These are phyloP conservation scores for Lerema accius DNA, from an alignment of 1,140 invertebrate genomes.

Conservation along the genomic window DNA sequence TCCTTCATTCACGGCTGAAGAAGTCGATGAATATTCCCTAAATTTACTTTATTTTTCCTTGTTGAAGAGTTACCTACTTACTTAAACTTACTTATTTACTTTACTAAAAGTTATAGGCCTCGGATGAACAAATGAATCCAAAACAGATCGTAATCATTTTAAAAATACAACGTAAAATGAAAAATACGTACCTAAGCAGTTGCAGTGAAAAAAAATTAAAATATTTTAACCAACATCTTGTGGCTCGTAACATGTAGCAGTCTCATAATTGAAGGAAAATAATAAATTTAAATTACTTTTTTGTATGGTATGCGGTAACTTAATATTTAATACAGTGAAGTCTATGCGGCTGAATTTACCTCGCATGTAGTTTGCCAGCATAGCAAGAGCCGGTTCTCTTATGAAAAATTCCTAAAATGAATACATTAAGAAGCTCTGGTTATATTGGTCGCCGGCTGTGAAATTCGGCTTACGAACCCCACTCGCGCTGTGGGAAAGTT, in stretches of 20 bases:
- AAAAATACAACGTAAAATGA: no score
- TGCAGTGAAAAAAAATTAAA: no score
- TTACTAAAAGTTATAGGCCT: no score
- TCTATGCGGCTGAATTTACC: constrained; percentile 23
- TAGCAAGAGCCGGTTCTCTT: constrained; percentile 17
- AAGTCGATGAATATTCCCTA: no score
- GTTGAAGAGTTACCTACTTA: no score
- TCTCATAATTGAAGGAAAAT: constrained; percentile 12
- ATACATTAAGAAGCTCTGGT: constrained; percentile 25
- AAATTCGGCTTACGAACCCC: constrained; percentile 17
- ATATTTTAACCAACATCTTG: not conserved
- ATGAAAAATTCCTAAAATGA: constrained; percentile 32
- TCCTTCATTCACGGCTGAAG: no score
- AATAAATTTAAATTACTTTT: constrained; percentile 37
- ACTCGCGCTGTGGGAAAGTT: constrained; percentile 15
- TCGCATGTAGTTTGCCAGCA: constrained; percentile 26
- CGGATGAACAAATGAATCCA: no score
- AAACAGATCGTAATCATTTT: no score
- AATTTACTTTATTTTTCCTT: no score
- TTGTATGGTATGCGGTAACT: constrained; percentile 22
- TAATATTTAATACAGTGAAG: constrained; percentile 33
- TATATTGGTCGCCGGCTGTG: constrained; percentile 21
- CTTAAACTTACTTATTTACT: no score
- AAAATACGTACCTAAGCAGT: no score
- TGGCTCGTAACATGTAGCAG: not conserved